Percentiles rank a stretch among this genome's conserved stretches.
These are phyloP conservation scores for Candoia aspera DNA, from an alignment of 2,113 vertebrate species.

Conservation along the genomic window DNA sequence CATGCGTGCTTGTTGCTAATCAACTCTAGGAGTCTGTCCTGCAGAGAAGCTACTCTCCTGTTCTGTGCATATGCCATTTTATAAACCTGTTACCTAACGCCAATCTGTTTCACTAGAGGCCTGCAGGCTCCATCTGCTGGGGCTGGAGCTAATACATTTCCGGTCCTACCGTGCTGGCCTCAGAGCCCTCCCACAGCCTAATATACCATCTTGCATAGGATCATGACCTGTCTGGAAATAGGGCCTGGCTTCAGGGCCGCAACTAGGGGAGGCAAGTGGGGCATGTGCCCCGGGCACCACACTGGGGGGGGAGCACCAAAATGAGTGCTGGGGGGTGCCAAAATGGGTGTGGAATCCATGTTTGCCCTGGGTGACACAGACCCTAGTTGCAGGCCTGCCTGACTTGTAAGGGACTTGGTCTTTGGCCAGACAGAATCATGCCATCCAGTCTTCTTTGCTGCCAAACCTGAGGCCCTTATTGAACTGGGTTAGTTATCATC, in stretches of 20 bases:
- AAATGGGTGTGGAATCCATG: too few relatives aligned
- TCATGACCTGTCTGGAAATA: not conserved
- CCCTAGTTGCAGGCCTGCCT: too few relatives aligned
- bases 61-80: not conserved
- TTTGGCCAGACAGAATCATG: not conserved
- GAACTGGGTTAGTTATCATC: not conserved
- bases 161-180: not conserved
- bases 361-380: too few relatives aligned
- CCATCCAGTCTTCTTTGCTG: not conserved
- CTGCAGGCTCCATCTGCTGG: not conserved
- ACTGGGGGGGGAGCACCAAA: too few relatives aligned
- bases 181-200: not conserved
- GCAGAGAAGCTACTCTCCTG: not conserved
- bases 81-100: not conserved
- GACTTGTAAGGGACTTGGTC: not conserved
- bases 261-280: too few relatives aligned
- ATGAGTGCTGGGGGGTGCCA: too few relatives aligned
- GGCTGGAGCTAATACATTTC: not conserved
- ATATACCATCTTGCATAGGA: not conserved
- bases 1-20: not conserved
- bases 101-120: not conserved
- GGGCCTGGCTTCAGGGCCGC: too few relatives aligned
- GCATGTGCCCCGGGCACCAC: too few relatives aligned
- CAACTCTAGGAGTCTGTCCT: not conserved
- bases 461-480: not conserved